phyloP scores from a whole-genome alignment of 2,797 vertebrate genomes.

The Rhodeus uyekii region DNA sequence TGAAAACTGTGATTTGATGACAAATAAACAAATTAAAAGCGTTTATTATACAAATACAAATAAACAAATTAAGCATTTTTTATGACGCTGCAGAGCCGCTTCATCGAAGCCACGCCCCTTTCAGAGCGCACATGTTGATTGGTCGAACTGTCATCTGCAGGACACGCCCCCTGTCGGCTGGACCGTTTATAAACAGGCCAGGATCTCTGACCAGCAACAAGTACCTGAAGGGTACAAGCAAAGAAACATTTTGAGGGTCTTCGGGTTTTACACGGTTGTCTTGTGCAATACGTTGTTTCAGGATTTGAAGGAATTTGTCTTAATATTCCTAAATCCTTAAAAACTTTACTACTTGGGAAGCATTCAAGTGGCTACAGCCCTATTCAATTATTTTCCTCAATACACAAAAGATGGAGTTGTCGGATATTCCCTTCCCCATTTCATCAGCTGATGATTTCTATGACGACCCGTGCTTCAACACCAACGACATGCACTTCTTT shows the following conservation, averaged over 20 bases:
- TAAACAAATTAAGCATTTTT: too few relatives aligned
- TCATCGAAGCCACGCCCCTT: slow-evolving; percentile 31
- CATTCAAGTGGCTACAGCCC: not conserved
- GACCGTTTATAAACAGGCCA: slow-evolving; percentile 68
- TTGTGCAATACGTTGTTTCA: not conserved
- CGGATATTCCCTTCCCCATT: slow-evolving; percentile 91
- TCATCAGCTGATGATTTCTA: slow-evolving; percentile 89
- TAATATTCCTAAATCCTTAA: slow-evolving; percentile 17
- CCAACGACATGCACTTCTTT: slow-evolving; percentile 95
- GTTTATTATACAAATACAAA: too few relatives aligned
- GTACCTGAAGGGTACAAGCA: slow-evolving; percentile 48
- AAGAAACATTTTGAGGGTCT: slow-evolving; percentile 10
- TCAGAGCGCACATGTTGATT: slow-evolving; percentile 61
- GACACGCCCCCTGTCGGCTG: slow-evolving; percentile 56
- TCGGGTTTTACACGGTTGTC: not conserved
- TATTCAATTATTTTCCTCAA: not conserved
- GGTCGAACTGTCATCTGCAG: slow-evolving; percentile 58
- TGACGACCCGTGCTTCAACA: slow-evolving; percentile 95
- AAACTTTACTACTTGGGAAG: not conserved
- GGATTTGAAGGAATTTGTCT: slow-evolving; percentile 16
- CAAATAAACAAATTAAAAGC: not conserved
- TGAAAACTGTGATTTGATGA: not conserved
- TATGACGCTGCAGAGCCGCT: slow-evolving; percentile 22
- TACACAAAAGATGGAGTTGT: slow-evolving; percentile 80
- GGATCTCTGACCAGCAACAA: slow-evolving; percentile 47